A percentile compares a stretch with the other conserved stretches of the same genome.
These are phyloP conservation scores for Spea multiplicata DNA, from an alignment of 2,113 vertebrate species.

Conservation along the genomic window DNA sequence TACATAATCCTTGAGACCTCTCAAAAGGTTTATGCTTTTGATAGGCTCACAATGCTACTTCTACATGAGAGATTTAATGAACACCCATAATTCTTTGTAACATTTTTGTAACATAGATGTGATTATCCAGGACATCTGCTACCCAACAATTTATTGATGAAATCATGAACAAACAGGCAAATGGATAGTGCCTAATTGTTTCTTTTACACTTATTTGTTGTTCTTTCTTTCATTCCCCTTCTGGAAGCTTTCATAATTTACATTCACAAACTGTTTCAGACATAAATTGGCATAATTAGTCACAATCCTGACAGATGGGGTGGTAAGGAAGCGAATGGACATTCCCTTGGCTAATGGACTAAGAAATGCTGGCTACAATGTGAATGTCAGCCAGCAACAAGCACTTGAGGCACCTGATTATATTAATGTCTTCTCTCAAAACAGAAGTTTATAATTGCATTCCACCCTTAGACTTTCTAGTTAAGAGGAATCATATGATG, in stretches of 20 bases:
- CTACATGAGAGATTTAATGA: too few species aligned
- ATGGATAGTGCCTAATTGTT: slow-evolving; percentile 23
- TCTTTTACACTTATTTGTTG: slow-evolving; percentile 9
- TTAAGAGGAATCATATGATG: too few species aligned
- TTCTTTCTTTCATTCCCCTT: slow-evolving; percentile 30
- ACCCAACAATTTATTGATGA: slow-evolving; percentile 25
- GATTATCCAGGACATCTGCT: slow-evolving; percentile 16
- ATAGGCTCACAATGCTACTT: too few species aligned
- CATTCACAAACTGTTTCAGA: slow-evolving; percentile 30
- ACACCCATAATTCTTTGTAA: not conserved
- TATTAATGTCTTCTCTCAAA: not conserved
- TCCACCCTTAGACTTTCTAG: too few species aligned
- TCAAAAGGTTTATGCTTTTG: too few species aligned
- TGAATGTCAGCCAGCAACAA: slow-evolving; percentile 19
- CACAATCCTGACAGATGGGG: slow-evolving; percentile 39
- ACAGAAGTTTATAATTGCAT: not conserved
- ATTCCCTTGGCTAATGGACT: slow-evolving; percentile 35
- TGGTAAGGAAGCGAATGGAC: slow-evolving; percentile 28
- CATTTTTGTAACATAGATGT: not conserved
- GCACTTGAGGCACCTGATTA: slow-evolving; percentile 16
- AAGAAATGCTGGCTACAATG: slow-evolving; percentile 9
- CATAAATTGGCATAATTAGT: slow-evolving; percentile 17
- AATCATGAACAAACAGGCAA: slow-evolving; percentile 9
- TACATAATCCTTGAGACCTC: too few species aligned
- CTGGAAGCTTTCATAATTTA: slow-evolving; percentile 45